These are phyloP conservation scores for Leptocoma aspasia DNA, from an alignment of 2,113 vertebrate species.

Conservation along the genomic window DNA sequence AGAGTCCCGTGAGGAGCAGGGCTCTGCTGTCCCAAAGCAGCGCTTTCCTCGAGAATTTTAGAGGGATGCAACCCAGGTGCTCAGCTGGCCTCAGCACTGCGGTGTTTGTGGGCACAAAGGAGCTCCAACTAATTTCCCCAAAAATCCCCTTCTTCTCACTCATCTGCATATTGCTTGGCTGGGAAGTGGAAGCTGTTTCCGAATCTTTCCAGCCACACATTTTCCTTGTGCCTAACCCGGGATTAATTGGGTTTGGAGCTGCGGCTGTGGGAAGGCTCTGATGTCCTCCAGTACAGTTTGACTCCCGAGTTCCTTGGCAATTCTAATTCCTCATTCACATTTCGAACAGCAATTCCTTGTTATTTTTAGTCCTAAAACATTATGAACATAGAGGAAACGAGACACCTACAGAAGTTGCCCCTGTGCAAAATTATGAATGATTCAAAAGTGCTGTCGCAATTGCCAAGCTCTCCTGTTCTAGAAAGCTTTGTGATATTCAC, in stretches of 20 bases:
- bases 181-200: background rate
- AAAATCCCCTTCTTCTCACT: background rate
- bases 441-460: constrained; percentile 12
- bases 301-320: background rate
- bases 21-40: background rate
- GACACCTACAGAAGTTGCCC: constrained; percentile 38
- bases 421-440: constrained; percentile 44
- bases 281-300: background rate
- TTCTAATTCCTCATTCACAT: background rate
- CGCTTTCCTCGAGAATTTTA: rapidly evolving
- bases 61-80: background rate
- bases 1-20: background rate
- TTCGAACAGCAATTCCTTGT: constrained; percentile 8
- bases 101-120: background rate
- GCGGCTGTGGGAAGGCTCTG: background rate
- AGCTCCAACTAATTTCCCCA: background rate
- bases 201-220: background rate
- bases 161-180: background rate
- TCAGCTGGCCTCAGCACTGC: rapidly evolving
- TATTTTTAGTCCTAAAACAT: constrained; percentile 47
- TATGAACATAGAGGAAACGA: constrained; percentile 24
- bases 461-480: background rate
- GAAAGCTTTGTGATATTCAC: background rate
- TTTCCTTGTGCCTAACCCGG: background rate
- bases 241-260: constrained; percentile 13